Base-by-base conservation (phyloP, 1,140 invertebrate species). In the Nymphalis io region DNA sequence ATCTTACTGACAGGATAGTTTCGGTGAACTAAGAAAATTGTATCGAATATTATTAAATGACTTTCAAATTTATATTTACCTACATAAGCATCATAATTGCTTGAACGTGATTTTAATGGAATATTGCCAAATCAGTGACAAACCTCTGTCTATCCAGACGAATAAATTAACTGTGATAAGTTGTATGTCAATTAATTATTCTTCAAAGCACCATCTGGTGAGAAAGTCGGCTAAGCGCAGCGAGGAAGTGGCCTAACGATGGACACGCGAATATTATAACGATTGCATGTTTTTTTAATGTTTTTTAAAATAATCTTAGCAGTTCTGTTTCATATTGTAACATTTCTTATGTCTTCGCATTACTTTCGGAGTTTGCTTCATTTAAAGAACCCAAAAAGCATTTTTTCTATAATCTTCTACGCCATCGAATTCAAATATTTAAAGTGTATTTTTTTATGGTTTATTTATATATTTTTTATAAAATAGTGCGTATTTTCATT, bases 101-200 rank as follows among this genome's bases (percentile, higher is more conserved):
- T 33, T 76, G 62, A 3, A 11, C 12, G 12, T 8, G 38, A 12
- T 0, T 2, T 33, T 38, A 71, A 81, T 91, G 88, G 89, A 88
- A 66, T 78, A 80, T 70, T 89, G 89, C 89, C 89, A 91, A 89
- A 75, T 62, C 76, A 77, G 76, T 80, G 88, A 88, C 86, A 90
- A 85, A 85, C 85, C 79, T 84, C 83, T 83, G 83, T 86, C 82
- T 87, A 89, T 84, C 73, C 82, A 88, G 87, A 90, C 85, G 86
- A 84, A 91, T 91, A 91, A 91, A 91, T 91, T 91, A 89, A 70
- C 85, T 82, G 85, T 91, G 89, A 91, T 91, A 91, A 88, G 89
- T 91, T 85, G 88, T 89, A 88, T 86, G 89, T 85, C 89, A 91
- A 91, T 91, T 91, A 91, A 91, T 91, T 90, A 91, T 91, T 91